phyloP scores from a whole-genome alignment of 1,140 invertebrate species.

The Wasmannia auropunctata region DNA sequence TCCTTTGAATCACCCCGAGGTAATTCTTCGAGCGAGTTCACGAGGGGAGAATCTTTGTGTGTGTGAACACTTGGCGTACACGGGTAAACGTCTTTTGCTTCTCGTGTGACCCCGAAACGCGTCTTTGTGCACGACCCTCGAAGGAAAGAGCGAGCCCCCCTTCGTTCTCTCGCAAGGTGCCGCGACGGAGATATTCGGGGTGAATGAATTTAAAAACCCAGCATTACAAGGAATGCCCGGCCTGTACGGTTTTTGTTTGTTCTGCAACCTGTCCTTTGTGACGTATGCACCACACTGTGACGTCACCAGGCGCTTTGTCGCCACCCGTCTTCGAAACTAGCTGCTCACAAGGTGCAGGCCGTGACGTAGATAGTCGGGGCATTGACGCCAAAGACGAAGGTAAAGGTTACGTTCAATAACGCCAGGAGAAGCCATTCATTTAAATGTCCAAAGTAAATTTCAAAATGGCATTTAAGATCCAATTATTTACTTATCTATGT shows the following conservation, averaged over 20 bases:
- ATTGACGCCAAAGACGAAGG: conserved; percentile 34
- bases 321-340: conserved; percentile 56
- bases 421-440: too few relatives aligned
- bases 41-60: conserved; percentile 5
- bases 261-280: conserved; percentile 69
- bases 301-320: conserved; percentile 67
- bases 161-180: conserved; percentile 51
- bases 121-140: conserved; percentile 64
- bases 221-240: conserved; percentile 15
- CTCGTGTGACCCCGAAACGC: conserved; percentile 40
- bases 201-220: conserved; percentile 62
- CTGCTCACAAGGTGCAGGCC: conserved; percentile 55
- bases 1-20: conserved; percentile 23
- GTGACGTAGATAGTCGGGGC: conserved; percentile 35
- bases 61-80: background rate
- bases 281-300: conserved; percentile 60
- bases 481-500: too few relatives aligned
- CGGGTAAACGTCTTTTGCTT: conserved; percentile 35
- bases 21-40: background rate
- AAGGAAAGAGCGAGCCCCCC: conserved; percentile 23
- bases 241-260: conserved; percentile 15
- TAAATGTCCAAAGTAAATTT: too few relatives aligned
- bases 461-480: too few relatives aligned
- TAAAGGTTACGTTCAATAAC: background rate
- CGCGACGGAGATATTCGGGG: conserved; percentile 55